Evolutionary conservation across 2,797 vertebrate species (phyloP), one percentile per base, ranked within the genome.

Genomic region (Phrynocephalus forsythii): DNA sequence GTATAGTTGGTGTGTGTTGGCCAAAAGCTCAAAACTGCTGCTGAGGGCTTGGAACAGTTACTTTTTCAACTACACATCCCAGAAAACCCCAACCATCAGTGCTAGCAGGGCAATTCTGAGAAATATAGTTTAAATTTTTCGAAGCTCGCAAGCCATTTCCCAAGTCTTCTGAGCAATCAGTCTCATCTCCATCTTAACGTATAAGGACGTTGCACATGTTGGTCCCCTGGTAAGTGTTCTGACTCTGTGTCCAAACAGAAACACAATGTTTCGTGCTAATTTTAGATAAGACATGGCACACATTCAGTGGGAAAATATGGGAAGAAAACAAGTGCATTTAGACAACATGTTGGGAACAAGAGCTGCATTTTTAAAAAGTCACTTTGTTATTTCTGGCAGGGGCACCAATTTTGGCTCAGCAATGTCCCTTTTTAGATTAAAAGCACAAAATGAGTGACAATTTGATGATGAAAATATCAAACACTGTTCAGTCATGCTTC

Each of bases 381-480:
- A 52, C 18, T 30, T 50, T 20, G 48, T 16, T 71, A n/a, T 69
- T 82, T 9, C 15, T 82, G 26, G n/a, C 16, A 3, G 9, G 78
- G 52, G 52, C 24, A 28, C 5, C 11, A 68, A 28, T 1, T 85
- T 82, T 1, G 2, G 44, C 0, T 2, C 56, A 26, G 10, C 0
- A 1, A 80, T 48, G 28, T 0, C 44, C 28, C 76, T 71, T 84
- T 78, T 48, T 13, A 48, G 75, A 26, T 24, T 77, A 81, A 86
- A 83, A 82, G 9, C 6, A 1, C 5, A 66, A 85, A 79, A 73
- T 66, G 67, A 0, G 3, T 80, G 28, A 56, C 2, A 66, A 28
- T 6, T 85, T 69, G 20, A 72, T 87, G 91, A 67, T 33, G 5
- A 83, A 85, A 79, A 30, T 5, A 18, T 50, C 79, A 81, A 84